These are phyloP conservation scores for Meiosimyza decipiens DNA, from an alignment of 2,888 invertebrate genomes.

Conservation along the genomic window DNA sequence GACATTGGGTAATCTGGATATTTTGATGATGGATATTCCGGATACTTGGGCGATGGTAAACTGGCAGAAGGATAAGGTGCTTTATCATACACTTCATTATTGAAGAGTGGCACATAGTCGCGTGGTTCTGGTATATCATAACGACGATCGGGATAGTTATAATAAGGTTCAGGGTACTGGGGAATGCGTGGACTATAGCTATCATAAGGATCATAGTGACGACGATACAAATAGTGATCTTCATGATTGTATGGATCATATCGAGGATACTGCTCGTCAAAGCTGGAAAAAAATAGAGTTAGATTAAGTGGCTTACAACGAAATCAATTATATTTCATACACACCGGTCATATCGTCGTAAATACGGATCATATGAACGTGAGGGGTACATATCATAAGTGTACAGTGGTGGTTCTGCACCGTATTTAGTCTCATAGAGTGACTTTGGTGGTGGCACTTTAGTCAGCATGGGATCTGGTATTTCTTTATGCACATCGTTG, in stretches of 20 bases:
- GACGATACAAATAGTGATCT: constrained; percentile 62
- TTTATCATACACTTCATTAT: constrained; percentile 63
- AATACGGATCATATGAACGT: constrained; percentile 63
- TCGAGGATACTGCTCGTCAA: constrained; percentile 62
- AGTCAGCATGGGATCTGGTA: constrained; percentile 47
- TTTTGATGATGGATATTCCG: constrained; percentile 46
- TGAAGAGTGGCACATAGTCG: constrained; percentile 57
- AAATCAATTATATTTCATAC: constrained; percentile 24
- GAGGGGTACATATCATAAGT: constrained; percentile 61
- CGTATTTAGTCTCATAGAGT: constrained; percentile 47
- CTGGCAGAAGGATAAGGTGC: constrained; percentile 44
- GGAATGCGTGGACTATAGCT: constrained; percentile 64
- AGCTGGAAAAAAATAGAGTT: constrained; percentile 50
- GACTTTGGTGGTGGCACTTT: constrained; percentile 48
- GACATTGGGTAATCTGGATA: constrained; percentile 45
- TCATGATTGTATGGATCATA: constrained; percentile 63
- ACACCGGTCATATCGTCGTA: constrained; percentile 65
- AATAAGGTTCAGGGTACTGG: constrained; percentile 62
- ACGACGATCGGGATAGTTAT: constrained; percentile 64
- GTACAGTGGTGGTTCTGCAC: constrained; percentile 43
- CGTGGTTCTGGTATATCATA: constrained; percentile 62
- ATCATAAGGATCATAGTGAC: constrained; percentile 64
- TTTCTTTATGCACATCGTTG: constrained; percentile 46
- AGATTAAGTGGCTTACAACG: constrained; percentile 4
- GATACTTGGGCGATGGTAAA: constrained; percentile 46